Percentiles rank a stretch among this genome's conserved stretches.
Evolutionary conservation across 1,140 invertebrate genomes (phyloP).

Genomic region (Trichonephila clavipes): DNA sequence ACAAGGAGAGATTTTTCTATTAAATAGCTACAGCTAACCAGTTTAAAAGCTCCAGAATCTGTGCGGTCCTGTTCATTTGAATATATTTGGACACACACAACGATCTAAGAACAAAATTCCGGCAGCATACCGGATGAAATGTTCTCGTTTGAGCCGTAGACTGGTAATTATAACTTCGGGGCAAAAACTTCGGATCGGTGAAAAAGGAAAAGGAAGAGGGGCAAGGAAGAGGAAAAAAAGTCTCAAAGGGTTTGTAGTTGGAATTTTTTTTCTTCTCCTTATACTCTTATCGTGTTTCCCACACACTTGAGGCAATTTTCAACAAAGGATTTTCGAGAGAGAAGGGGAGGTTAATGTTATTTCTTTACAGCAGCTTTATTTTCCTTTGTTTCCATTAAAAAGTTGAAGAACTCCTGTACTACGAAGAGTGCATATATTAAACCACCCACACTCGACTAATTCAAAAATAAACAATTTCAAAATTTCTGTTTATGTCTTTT

Average conservation of each 20-base stretch:
- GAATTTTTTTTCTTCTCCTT: conserved; percentile 1
- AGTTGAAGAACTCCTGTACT: conserved; percentile 3
- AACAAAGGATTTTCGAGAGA: conserved; percentile 49
- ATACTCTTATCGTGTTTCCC: conserved; percentile 25
- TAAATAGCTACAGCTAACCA: conserved; percentile 23
- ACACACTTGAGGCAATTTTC: conserved; percentile 8
- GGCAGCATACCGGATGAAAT: conserved; percentile 22
- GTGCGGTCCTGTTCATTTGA: conserved; percentile 21
- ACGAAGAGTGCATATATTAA: not conserved
- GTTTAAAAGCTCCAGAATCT: conserved; percentile 23
- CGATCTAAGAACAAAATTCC: conserved; percentile 9
- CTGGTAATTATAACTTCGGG: conserved; percentile 53
- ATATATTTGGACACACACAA: conserved; percentile 18
- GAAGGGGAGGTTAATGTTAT: conserved; percentile 28
- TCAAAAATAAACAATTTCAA: not conserved
- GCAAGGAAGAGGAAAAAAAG: not conserved
- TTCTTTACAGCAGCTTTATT: conserved; percentile 17
- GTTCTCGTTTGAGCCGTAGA: conserved; percentile 6
- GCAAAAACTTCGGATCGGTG: conserved; percentile 33
- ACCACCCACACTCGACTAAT: not conserved
- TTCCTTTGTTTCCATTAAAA: conserved; percentile 39
- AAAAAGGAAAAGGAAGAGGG: not conserved
- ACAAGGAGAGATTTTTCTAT: not conserved
- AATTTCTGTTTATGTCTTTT: not conserved
- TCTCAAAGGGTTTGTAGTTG: conserved; percentile 25